Percentiles rank a stretch among this genome's conserved stretches.
These are phyloP conservation scores for Labroides dimidiatus DNA, from an alignment of 2,797 vertebrate genomes.

Conservation along the genomic window DNA sequence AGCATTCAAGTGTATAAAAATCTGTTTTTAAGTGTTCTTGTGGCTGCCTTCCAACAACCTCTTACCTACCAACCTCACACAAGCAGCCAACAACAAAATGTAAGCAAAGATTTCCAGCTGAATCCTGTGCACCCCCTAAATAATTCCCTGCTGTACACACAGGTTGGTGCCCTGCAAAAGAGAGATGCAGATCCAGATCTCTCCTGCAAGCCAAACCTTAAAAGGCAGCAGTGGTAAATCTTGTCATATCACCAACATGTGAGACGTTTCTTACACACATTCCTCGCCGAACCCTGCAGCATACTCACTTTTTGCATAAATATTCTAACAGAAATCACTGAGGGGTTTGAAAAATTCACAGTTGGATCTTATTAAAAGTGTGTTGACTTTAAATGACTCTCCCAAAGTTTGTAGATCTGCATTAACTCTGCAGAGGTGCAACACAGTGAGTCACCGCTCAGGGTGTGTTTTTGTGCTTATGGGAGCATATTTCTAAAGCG, in stretches of 20 bases:
- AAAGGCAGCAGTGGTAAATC: constrained; percentile 9
- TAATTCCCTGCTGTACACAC: not conserved
- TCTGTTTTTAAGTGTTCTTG: not conserved
- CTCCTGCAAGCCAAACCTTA: constrained; percentile 1
- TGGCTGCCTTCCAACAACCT: not conserved
- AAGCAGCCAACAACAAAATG: constrained; percentile 4
- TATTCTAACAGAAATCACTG: constrained; percentile 22
- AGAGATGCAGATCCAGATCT: constrained; percentile 29
- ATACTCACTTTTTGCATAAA: constrained; percentile 45
- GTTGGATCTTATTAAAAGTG: constrained; percentile 40
- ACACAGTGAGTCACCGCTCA: constrained; percentile 6
- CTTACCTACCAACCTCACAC: constrained; percentile 14
- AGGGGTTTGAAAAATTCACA: constrained; percentile 51
- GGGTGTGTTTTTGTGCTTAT: constrained; percentile 15
- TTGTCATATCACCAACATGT: constrained; percentile 27
- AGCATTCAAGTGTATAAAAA: not conserved
- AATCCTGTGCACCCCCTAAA: not conserved
- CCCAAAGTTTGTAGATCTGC: constrained; percentile 19
- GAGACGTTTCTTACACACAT: constrained; percentile 41
- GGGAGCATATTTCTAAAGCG: constrained; percentile 7
- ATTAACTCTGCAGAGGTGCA: constrained; percentile 3
- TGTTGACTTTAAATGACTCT: constrained; percentile 43
- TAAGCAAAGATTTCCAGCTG: constrained; percentile 5
- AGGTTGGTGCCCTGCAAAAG: constrained; percentile 23
- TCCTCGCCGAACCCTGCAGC: constrained; percentile 32